Base-by-base conservation (phyloP, 2,797 vertebrate genomes). In the Danio tinwini region DNA sequence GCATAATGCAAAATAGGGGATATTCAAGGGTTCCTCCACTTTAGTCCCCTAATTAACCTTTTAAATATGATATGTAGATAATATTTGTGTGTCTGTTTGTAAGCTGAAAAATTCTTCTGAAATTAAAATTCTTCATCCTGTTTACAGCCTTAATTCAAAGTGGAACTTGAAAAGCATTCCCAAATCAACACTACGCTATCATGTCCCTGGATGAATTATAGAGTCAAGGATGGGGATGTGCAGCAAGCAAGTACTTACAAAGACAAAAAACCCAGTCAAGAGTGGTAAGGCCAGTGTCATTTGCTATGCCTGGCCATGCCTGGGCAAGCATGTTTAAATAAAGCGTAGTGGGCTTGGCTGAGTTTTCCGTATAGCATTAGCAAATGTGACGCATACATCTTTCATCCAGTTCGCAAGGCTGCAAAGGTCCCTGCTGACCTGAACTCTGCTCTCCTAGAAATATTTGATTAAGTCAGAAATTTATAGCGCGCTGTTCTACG, bases 381-480 rank as follows among this genome's bases (percentile, higher is more conserved):
- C 19, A 80, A 73, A 80, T 80, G 5, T 39, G 44, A 4, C 40
- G 44, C 42, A 55, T 62, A 69, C 49, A 53, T 58, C 67, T 42
- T 79, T 56, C 37, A 50, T 62, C 8, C 29, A 63, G 68, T 78
- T 63, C 8, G 5, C 69, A 74, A 53, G 47, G 65, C 62, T 19
- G 9, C 16, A 7, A 5, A 73, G 52, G 19, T 81, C 70, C 78
- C 85, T 44, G 40, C 73, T 67, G 74, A 76, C 64, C 49, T 71
- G 84, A 86, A 80, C 77, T 82, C 76, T 77, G 49, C 80, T 84
- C 82, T 72, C 70, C 39, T 78, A 73, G 71, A 87, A 81, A 86
- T 63, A 80, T 87, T 78, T 85, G 85, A 88, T 89, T 88, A 89
- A 86, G 82, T 89, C 71, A 73, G 86, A 79, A 83, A 87, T 81